A percentile compares a stretch with the other conserved stretches of the same genome.
These are phyloP conservation scores for Malthinus flaveolus DNA, from an alignment of 2,888 invertebrate species.

Conservation along the genomic window DNA sequence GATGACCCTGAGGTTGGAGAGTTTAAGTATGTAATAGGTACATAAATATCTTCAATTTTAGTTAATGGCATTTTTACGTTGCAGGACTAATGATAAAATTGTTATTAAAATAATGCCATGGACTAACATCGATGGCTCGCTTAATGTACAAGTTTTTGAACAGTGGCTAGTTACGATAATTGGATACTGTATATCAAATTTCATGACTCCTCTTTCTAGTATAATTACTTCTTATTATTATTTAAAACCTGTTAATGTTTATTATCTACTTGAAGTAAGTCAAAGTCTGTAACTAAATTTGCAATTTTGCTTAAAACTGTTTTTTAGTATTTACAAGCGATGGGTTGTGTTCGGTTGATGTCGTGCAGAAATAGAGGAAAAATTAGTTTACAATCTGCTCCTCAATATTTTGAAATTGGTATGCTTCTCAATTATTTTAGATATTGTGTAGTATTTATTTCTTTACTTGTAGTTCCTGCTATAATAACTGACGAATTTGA, in stretches of 20 bases:
- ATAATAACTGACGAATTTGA: constrained; percentile 57
- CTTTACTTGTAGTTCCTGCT: constrained; percentile 48
- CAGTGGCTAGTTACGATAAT: constrained; percentile 70
- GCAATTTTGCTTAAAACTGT: constrained; percentile 39
- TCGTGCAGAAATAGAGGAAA: constrained; percentile 45
- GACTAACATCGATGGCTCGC: constrained; percentile 72
- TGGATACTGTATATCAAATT: constrained; percentile 65
- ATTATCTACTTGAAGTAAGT: constrained; percentile 64
- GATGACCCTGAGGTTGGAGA: background rate
- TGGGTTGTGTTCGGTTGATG: constrained; percentile 60
- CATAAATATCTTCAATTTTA: background rate
- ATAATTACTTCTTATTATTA: constrained; percentile 65
- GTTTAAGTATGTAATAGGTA: too few relatives aligned
- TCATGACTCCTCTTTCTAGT: constrained; percentile 59
- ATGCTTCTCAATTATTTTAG: constrained; percentile 33
- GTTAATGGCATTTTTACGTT: background rate
- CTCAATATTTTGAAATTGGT: constrained; percentile 49
- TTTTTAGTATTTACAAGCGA: constrained; percentile 59
- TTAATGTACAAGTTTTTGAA: constrained; percentile 70
- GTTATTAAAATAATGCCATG: constrained; percentile 63
- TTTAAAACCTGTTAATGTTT: constrained; percentile 67
- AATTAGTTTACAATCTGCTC: constrained; percentile 56
- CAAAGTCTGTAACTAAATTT: constrained; percentile 10
- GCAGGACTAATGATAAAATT: constrained; percentile 16
- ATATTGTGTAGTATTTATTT: constrained; percentile 19